Evolutionary conservation across 2,113 vertebrate species (phyloP).

Genomic region (Urocynchramus pylzowi): DNA sequence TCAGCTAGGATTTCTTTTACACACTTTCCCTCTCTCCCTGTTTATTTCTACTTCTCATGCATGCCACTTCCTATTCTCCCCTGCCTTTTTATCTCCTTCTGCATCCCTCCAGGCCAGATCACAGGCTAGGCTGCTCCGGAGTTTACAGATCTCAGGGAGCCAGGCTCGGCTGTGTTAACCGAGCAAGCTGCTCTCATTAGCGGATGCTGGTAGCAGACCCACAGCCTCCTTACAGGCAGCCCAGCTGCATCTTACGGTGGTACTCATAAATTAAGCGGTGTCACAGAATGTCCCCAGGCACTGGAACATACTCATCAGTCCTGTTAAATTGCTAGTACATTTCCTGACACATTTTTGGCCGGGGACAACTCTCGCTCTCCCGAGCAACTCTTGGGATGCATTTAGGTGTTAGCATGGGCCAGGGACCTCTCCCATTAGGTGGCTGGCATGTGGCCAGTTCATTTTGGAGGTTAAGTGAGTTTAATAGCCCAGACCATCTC

Average conservation of each 20-base stretch:
- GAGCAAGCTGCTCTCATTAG: neutral
- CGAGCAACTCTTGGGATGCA: neutral
- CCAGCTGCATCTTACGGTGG: neutral
- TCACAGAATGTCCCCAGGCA: slow-evolving; percentile 34
- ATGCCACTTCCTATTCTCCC: neutral
- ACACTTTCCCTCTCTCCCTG: neutral
- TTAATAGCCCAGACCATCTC: slow-evolving; percentile 31
- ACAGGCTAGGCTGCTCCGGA: neutral
- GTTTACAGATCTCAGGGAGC: neutral
- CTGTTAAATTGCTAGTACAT: slow-evolving; percentile 25
- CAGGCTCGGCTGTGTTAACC: neutral
- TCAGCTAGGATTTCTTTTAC: neutral
- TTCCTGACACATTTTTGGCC: slow-evolving; percentile 48
- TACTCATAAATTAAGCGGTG: slow-evolving; percentile 37
- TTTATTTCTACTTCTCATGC: neutral
- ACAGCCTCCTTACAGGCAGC: neutral
- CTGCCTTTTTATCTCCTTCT: neutral
- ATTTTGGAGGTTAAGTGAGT: slow-evolving; percentile 42
- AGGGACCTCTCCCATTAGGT: slow-evolving; percentile 32
- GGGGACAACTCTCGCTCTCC: neutral
- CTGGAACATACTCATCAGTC: slow-evolving; percentile 29
- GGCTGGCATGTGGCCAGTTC: slow-evolving; percentile 23
- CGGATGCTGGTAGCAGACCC: neutral
- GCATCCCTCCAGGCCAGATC: neutral
- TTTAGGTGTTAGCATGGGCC: slow-evolving; percentile 22